Evolutionary conservation across 1,140 invertebrate species (phyloP), one percentile per base, ranked within the genome.

Genomic region (Onthophagus taurus): DNA sequence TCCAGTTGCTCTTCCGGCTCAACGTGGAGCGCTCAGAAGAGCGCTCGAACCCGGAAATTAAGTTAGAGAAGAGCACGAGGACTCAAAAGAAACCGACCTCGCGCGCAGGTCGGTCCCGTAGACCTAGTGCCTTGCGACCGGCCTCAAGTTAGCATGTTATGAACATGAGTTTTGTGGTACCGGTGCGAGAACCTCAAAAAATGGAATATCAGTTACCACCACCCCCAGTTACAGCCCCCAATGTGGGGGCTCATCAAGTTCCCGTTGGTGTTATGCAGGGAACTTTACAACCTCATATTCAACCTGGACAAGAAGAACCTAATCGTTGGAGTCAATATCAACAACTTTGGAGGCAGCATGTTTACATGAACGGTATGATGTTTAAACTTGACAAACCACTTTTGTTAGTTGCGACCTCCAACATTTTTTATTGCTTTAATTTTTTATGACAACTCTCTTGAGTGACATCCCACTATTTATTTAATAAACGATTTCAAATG

Each of bases 281-380:
- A 33, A 64, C 60, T 18, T 47, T 63, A 4, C 61, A 52, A 5
- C 69, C 70, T 53, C 62, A 63, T 23, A 67, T 58, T 34, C 56
- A 55, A 23, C n/a, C n/a, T n/a, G 52, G 35, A 8, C 55, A 67
- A 59, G 67, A 71, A 44, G 68, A 72, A 48, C 63, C 69, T 35
- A 65, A 69, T 45, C 49, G 60, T 36, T 71, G 72, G 67, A 69
- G 66, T 53, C 70, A 74, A 61, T 74, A 74, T 57, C 71, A 68
- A 48, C 65, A 76, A 59, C 67, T 74, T 49, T 74, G 72, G 72
- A 71, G 72, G 50, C 72, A 75, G 54, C 72, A 75, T 59, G 71
- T 75, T 53, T 75, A 73, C 56, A 71, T 74, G 60, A 75, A 75
- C 59, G 72, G 72, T 75, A 72, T 66, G 68, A 66, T 20, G 17